A percentile compares a stretch with the other conserved stretches of the same genome.
Conservation (phyloP, 2,113 vertebrate genomes). For the Taxidea taxus region DNA sequence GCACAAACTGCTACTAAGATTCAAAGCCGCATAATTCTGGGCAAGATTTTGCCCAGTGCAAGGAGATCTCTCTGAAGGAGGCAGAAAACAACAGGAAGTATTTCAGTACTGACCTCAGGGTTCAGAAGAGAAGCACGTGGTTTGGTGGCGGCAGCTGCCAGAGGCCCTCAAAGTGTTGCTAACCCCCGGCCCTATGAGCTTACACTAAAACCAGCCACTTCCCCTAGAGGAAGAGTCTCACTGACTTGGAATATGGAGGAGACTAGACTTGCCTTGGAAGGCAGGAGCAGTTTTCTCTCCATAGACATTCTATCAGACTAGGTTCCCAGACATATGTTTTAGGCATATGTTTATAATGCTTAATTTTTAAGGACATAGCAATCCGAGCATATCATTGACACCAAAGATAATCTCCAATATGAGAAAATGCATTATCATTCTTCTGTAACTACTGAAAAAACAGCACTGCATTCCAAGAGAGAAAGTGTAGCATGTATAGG, state of each 20-base stretch:
- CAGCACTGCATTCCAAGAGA: background rate
- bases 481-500: background rate
- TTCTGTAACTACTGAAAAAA: background rate
- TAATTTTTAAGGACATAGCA: constrained; percentile 21
- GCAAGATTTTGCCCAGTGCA: background rate
- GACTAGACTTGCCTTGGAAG: background rate
- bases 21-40: background rate
- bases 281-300: background rate
- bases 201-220: background rate
- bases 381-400: background rate
- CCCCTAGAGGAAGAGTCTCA: background rate
- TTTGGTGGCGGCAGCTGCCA: background rate
- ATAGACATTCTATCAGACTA: background rate
- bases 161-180: background rate
- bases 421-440: background rate
- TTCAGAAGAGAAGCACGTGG: background rate
- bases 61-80: background rate
- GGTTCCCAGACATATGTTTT: background rate
- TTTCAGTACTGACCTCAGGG: background rate
- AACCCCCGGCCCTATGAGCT: background rate
- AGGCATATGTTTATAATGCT: background rate
- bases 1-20: background rate
- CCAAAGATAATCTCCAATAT: background rate
- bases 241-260: background rate
- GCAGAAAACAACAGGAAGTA: background rate